Evolutionary conservation across 2,113 vertebrate genomes (phyloP), one percentile per base, ranked within the genome.

Genomic region (Chaenogobius annularis): DNA sequence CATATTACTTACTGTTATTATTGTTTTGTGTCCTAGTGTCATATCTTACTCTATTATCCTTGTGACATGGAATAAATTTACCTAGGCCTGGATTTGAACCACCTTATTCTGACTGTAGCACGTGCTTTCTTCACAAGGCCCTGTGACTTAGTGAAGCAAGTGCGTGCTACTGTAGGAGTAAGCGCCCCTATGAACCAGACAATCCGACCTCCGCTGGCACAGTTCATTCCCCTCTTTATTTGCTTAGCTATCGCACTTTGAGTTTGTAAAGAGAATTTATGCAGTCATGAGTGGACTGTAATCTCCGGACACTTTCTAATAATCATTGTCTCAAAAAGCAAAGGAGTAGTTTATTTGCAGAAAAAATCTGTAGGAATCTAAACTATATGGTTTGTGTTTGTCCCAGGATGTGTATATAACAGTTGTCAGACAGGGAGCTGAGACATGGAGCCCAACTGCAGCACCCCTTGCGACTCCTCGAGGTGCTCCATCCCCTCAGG

Each of bases 391-490:
- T 5, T 52, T 54, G 50, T n/a, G 50, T 54, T 54, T n/a, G 50
- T 54, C 19, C 2, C 7, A 54, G 50, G 19, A 54, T 81, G 85
- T 68, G 74, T 65, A 44, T 78, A 35, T 88, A 85, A 90, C 75
- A 69, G 73, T 73, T 65, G 72, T 78, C 74, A 20, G 79, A 81
- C 79, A 26, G 74, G 73, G 73, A 71, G 63, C 80, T 63, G 61
- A 83, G 78, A 79, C 87, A 96, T 97, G 96, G 90, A 94, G 86
- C 92, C 94, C 88, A 98, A 98, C 93, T 98, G 96, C 92, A 97
- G 95, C 84, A 91, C 92, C 59, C 89, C 93, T 59, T 97, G 95
- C 67, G 89, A 93, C 20, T 87, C 93, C 55, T 75, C 81, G n/a
- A 84, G 74, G 67, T 94, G 93, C 83, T 83, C 84, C 85, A 83